phyloP scores from a whole-genome alignment of 2,888 invertebrate genomes.

The Palloptera scutellata region DNA sequence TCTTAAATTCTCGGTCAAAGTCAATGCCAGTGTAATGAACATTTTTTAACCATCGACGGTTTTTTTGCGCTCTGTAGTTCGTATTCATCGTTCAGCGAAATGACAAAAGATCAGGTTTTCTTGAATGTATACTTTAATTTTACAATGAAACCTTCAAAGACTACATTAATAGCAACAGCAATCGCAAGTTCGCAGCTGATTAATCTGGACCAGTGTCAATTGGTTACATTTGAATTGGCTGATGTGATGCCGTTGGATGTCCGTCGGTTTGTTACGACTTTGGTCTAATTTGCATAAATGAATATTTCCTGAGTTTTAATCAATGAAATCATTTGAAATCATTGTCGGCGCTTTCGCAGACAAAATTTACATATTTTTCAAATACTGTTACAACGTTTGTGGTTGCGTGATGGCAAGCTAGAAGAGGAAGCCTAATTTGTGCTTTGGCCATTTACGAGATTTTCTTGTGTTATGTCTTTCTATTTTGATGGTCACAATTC shows the following conservation, averaged over 20 bases:
- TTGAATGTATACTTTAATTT: too few species aligned
- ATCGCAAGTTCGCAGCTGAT: background rate
- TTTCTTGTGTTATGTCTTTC: background rate
- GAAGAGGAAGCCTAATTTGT: background rate
- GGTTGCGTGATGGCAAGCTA: background rate
- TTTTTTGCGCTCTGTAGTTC: constrained; percentile 2
- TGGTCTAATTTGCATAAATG: constrained; percentile 6
- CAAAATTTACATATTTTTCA: background rate
- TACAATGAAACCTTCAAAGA: too few species aligned
- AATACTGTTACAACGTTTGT: constrained; percentile 4
- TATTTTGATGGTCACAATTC: background rate
- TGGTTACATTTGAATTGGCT: background rate
- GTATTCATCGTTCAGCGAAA: background rate
- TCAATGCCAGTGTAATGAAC: constrained; percentile 56
- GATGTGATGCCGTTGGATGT: background rate
- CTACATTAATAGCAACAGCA: constrained; percentile 18
- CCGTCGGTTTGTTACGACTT: background rate
- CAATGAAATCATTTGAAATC: constrained; percentile 8
- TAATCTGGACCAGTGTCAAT: too few species aligned
- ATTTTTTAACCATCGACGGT: constrained; percentile 27
- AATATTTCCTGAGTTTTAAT: constrained; percentile 20
- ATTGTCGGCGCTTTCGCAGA: constrained; percentile 7
- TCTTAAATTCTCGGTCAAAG: constrained; percentile 50
- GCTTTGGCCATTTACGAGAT: background rate
- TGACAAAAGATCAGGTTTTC: background rate